Base-by-base conservation (phyloP, 1,140 invertebrate genomes). In the Dolichoris vasculosae region DNA sequence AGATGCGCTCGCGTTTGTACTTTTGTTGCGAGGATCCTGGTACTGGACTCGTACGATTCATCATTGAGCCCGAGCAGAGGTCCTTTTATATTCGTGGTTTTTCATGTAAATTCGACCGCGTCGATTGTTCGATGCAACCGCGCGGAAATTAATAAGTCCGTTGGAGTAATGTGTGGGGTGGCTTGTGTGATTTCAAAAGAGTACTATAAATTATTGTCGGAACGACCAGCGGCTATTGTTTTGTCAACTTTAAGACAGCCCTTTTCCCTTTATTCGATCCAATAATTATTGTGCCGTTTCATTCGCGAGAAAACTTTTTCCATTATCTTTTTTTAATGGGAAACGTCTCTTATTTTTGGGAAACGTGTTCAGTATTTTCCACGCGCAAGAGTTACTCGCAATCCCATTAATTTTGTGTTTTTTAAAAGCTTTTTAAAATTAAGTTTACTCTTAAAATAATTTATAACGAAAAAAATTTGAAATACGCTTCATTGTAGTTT, bases 61-160 rank as follows among this genome's bases (percentile, higher is more conserved):
- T 51, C 17, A 59, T 59, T 78, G n/a, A 23, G 23, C 17, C 23
- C 23, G 7, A 30, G 13, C 30, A 4, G 20, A 4, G 3, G 15
- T 40, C 43, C 67, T 30, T 76, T 85, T 67, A 48, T 85, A 35
- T 51, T 26, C 55, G 67, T 76, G 84, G 84, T 82, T 85, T 85
- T 85, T 85, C 79, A 85, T 85, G 84, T 85, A 64, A 82, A 85
- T 80, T 76, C 55, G 4, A 6, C 67, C 17, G 40, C 40, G 46
- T 8, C 69, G 71, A 77, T 85, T 85, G 84, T 82, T 82, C 67
- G 69, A 32, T 48, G 8, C 80, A 15, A 32, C 59, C 84, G 38
- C 69, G 69, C 71, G 84, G 77, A 85, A 85, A 85, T 85, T 85
- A 81, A 85, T 85, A 85, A 82, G 77, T 32, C 35, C 55, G 9